Evolutionary conservation across 2,113 vertebrate genomes (phyloP), one percentile per base, ranked within the genome.

Genomic region (Synchiropus splendidus): DNA sequence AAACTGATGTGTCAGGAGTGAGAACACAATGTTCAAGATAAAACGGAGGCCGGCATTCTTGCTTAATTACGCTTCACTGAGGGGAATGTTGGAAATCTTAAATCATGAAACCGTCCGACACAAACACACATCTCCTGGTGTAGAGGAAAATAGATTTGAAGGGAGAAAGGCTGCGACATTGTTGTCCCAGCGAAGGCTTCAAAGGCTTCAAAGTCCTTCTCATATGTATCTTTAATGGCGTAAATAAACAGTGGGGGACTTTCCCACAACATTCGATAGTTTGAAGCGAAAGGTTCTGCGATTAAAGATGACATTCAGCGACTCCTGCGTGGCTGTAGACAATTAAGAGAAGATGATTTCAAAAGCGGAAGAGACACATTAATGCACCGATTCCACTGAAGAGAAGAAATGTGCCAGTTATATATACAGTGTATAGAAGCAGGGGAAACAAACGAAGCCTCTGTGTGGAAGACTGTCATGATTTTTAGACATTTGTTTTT

Each of bases 151-250:
- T 27, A 48, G 46, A 69, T 71, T 60, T 61, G 61, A 79, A 53
- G 36, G 13, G 10, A 36, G 51, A 57, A 75, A 67, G 49, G 49
- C 43, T 48, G 16, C 45, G 21, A 36, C 46, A 55, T 51, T 51
- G 51, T 72, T 77, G 77, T 67, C 58, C n/a, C 62, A 60, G 49
- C 40, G 35, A 55, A 51, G 27, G 75, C 80, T 79, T 82, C 81
- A 81, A 79, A 78, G 72, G 71, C 58, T 44, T 40, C 16, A 50
- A 63, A 62, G 56, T 54, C 59, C 73, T 62, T 59, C 64, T 80
- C 64, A 72, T 70, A 79, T 67, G 64, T 72, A 64, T 72, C 69
- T 82, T 78, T 78, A 70, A 74, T 80, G 75, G 74, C 52, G 64
- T 70, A 58, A 61, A 60, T 58, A 70, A 78, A 72, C 69, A 76